Conservation (phyloP, 1,140 invertebrate genomes). For the Calephelis nemesis region DNA sequence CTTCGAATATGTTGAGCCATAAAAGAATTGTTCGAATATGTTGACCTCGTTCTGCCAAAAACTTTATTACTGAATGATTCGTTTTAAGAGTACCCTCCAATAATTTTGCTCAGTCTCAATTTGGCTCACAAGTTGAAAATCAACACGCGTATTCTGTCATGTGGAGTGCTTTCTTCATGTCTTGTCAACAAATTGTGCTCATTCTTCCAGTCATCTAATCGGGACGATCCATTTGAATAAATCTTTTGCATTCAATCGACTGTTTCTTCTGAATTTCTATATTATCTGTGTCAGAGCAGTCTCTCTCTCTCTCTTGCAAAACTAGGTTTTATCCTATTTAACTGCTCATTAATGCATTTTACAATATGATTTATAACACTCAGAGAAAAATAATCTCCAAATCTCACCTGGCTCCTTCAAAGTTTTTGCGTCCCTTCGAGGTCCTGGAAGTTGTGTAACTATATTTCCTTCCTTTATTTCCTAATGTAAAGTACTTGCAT, state of each 20-base stretch:
- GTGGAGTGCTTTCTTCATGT: too few relatives aligned
- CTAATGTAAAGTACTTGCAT: too few relatives aligned
- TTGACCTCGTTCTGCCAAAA: constrained; percentile 22
- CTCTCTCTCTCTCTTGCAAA: background rate
- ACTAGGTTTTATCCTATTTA: background rate
- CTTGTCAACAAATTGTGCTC: too few relatives aligned
- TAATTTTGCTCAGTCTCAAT: background rate
- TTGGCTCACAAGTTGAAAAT: constrained; percentile 8
- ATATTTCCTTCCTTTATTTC: too few relatives aligned
- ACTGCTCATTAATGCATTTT: constrained; percentile 8
- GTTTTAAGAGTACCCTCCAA: background rate
- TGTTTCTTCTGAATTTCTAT: constrained; percentile 12
- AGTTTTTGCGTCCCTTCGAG: constrained; percentile 1
- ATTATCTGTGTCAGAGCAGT: background rate
- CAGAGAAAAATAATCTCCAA: constrained; percentile 6
- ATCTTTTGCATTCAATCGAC: constrained; percentile 19
- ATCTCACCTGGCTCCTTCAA: constrained; percentile 14
- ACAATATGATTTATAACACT: background rate
- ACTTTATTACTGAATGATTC: constrained; percentile 9
- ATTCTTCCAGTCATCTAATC: too few relatives aligned
- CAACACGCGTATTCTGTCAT: background rate
- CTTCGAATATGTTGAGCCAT: too few relatives aligned
- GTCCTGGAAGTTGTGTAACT: constrained; percentile 7
- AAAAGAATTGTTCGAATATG: too few relatives aligned
- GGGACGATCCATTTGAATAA: constrained; percentile 15